Base-by-base conservation (phyloP, 2,797 vertebrate genomes). In the Vipera ursinii region DNA sequence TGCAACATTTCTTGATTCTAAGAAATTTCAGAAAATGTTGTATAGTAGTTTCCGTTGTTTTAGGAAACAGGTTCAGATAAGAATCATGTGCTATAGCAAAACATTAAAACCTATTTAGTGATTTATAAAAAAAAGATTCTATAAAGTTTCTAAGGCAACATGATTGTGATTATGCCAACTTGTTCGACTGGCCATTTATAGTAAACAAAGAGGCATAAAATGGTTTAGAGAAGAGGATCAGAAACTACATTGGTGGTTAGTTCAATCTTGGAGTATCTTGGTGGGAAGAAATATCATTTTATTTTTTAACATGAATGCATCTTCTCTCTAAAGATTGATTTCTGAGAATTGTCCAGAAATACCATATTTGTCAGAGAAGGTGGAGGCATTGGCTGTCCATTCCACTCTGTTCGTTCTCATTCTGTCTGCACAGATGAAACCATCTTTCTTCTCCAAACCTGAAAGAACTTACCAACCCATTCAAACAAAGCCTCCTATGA, bases 401-500 rank as follows among this genome's bases (percentile, higher is more conserved):
- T 59, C 28, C 20, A 51, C 13, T 13, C 73, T 69, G 73, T 14
- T 59, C 78, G 63, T 20, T 20, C 22, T 32, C 5, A 2, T 38
- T 24, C 26, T 63, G 22, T 82, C 28, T 56, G 32, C 88, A 61
- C 1, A 32, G 12, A 93, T n/a, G 26, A 85, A 88, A 28, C 28
- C 15, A 24, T 86, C 63, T 87, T 89, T 91, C n/a, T 93, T 85
- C 90, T 88, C 48, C 22, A 55, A 10, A 90, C 48, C 17, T 55
- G n/a, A 87, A 26, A 92, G 48, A 87, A 38, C 17, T 63, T 90
- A 69, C 63, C 91, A 92, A 3, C 26, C 61, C 48, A 90, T 85
- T 88, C 48, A 88, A 78, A 93, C 91, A 92, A 87, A 90, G 61
- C 51, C 48, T 63, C 17, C 51, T 56, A 82, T 92, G 56, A 87